These are phyloP conservation scores for Toxotes jaculatrix DNA, from an alignment of 2,113 vertebrate genomes.

Conservation along the genomic window DNA sequence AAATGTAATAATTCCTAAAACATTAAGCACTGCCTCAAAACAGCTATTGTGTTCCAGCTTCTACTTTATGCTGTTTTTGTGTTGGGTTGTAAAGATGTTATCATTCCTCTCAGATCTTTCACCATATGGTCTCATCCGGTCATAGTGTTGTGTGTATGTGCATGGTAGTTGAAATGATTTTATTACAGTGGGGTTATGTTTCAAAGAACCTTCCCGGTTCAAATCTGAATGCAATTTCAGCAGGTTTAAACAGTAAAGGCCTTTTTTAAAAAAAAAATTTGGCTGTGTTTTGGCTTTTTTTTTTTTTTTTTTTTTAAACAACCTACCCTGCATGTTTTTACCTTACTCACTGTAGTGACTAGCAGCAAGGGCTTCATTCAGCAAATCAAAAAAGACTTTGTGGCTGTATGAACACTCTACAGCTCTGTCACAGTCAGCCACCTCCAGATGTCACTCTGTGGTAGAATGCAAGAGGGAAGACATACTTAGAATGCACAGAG, in stretches of 20 bases:
- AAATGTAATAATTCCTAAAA: background rate
- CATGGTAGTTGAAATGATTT: background rate
- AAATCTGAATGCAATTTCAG: slow-evolving; percentile 45
- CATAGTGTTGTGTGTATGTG: background rate
- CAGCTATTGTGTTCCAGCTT: background rate
- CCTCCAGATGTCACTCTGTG: background rate
- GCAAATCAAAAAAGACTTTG: background rate
- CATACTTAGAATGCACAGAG: background rate
- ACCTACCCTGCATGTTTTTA: background rate
- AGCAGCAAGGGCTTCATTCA: background rate
- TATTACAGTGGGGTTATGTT: slow-evolving; percentile 1
- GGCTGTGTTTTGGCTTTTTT: background rate
- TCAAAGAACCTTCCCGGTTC: slow-evolving; percentile 10
- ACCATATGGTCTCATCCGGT: background rate
- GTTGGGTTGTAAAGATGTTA: slow-evolving; percentile 2
- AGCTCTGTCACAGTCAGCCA: background rate
- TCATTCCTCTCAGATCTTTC: slow-evolving; percentile 45
- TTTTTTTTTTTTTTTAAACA: slow-evolving; percentile 8
- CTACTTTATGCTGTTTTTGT: background rate
- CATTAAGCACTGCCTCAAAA: background rate
- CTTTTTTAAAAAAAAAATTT: slow-evolving; percentile 18
- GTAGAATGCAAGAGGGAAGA: background rate
- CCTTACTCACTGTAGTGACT: background rate
- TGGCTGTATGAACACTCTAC: background rate
- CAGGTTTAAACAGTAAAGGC: slow-evolving; percentile 58